A percentile compares a stretch with the other conserved stretches of the same genome.
phyloP scores from a whole-genome alignment of 1,140 invertebrate species.

The Magallana gigas region DNA sequence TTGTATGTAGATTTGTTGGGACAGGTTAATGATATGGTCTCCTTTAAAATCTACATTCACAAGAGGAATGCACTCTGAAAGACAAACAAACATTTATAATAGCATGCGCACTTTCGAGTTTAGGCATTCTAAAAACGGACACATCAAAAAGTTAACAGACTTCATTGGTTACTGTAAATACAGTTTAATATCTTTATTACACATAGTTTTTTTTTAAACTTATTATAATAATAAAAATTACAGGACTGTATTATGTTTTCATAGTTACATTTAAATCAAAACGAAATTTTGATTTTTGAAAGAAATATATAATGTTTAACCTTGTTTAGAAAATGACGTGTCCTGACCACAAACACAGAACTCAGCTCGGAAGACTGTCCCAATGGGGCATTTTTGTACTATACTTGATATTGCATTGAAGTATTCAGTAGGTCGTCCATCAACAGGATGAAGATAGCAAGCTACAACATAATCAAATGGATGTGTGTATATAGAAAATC shows the following conservation, averaged over 20 bases:
- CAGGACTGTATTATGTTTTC: not conserved
- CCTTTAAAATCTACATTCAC: conserved; percentile 2
- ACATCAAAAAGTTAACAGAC: not conserved
- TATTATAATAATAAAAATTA: not conserved
- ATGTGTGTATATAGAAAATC: not conserved
- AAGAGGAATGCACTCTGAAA: not conserved
- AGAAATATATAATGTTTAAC: not conserved
- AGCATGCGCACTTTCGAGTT: not conserved
- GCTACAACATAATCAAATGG: not conserved
- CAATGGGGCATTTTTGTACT: not conserved
- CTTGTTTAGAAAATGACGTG: not conserved
- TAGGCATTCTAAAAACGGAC: not conserved
- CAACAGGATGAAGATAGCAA: not conserved
- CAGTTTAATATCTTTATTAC: not conserved
- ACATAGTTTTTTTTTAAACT: not conserved
- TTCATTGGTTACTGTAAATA: not conserved
- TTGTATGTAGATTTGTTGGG: not conserved
- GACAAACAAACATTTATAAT: not conserved
- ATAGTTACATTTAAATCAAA: not conserved
- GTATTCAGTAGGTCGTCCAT: not conserved
- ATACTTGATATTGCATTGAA: not conserved
- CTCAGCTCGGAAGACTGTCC: not conserved
- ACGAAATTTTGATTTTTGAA: not conserved
- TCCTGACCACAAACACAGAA: not conserved
- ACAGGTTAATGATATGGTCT: not conserved